Conservation (phyloP, 2,888 invertebrate genomes). For the Spicauda simplicius region DNA sequence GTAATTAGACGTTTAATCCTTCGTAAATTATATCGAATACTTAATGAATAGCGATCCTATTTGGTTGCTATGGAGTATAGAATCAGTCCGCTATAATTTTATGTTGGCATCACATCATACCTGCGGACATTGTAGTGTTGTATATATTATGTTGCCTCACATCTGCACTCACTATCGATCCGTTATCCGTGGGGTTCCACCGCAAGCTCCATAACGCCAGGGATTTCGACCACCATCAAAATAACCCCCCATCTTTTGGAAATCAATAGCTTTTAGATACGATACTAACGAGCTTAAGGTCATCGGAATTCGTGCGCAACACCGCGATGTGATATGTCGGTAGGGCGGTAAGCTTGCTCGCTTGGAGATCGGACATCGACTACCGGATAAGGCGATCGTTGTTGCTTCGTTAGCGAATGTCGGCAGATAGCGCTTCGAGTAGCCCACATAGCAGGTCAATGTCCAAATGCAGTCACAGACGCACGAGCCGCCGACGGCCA, state of each 20-base stretch:
- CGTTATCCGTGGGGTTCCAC: slow-evolving; percentile 50
- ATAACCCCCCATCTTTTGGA: slow-evolving; percentile 44
- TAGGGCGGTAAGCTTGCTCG: slow-evolving; percentile 33
- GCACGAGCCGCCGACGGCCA: slow-evolving; percentile 57
- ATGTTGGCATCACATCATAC: slow-evolving; percentile 55
- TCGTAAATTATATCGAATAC: background rate
- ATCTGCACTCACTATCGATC: slow-evolving; percentile 59
- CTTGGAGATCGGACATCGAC: slow-evolving; percentile 39
- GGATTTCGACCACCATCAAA: slow-evolving; percentile 46
- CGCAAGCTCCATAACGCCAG: slow-evolving; percentile 52
- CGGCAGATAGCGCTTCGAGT: slow-evolving; percentile 66
- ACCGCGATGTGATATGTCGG: slow-evolving; percentile 54
- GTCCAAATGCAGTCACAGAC: slow-evolving; percentile 76
- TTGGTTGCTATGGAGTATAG: slow-evolving; percentile 17
- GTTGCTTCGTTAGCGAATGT: slow-evolving; percentile 64
- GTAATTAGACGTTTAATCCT: slow-evolving; percentile 23
- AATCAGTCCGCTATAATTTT: slow-evolving; percentile 17
- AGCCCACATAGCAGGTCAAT: slow-evolving; percentile 64
- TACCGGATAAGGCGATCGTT: slow-evolving; percentile 51
- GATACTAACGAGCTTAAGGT: slow-evolving; percentile 22
- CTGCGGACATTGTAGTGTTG: slow-evolving; percentile 40
- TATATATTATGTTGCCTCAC: slow-evolving; percentile 68
- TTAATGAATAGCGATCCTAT: slow-evolving; percentile 9
- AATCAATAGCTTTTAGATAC: slow-evolving; percentile 60
- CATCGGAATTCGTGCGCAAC: slow-evolving; percentile 39